Evolutionary conservation across 2,888 invertebrate species (phyloP), one percentile per base, ranked within the genome.

Genomic region (Hemistola chrysoprasaria): DNA sequence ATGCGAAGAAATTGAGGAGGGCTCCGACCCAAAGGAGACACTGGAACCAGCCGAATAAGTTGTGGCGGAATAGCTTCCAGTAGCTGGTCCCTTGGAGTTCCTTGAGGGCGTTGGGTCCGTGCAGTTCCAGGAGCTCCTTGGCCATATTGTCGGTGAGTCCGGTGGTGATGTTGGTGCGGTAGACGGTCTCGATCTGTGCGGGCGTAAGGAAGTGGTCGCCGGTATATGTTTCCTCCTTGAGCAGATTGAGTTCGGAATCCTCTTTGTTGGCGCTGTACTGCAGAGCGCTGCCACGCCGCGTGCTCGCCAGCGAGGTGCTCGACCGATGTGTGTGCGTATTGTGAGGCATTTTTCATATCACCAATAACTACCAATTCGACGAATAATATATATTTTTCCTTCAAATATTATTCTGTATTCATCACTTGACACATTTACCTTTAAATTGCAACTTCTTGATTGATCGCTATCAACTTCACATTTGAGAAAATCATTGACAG

Each of bases 41-140:
- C 31, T 93, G 91, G 68, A 95, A 94, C 67, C 94, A 94, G 21
- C 93, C 93, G 70, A 93, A 94, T 24, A 94, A 71, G 62, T 93
- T 92, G 49, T 90, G 90, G 6, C 90, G 80, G 56, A 94, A 92
- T 59, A 93, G 89, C 48, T 91, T 71, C 90, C 91, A 92, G 62
- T 91, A 90, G 32, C 93, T 92, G 22, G 90, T 91, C 6, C 90
- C 90, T 35, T 80, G 75, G 1, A 92, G 89, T 44, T 92, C 90
- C 10, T 90, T 90, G 6, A 94, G 74, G 8, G 84, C 77, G 65
- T 94, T 94, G 0, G 91, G 92, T 0, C 93, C 93, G 55, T 92
- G 78, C 22, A 78, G 71, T 8, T 74, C 81, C 1, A 91, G 72
- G 2, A 90, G 70, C 41, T 90, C 87, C 5, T 72, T 77, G 0